Evolutionary conservation across 2,113 vertebrate species (phyloP).

Genomic region (Poeciliopsis occidentalis): DNA sequence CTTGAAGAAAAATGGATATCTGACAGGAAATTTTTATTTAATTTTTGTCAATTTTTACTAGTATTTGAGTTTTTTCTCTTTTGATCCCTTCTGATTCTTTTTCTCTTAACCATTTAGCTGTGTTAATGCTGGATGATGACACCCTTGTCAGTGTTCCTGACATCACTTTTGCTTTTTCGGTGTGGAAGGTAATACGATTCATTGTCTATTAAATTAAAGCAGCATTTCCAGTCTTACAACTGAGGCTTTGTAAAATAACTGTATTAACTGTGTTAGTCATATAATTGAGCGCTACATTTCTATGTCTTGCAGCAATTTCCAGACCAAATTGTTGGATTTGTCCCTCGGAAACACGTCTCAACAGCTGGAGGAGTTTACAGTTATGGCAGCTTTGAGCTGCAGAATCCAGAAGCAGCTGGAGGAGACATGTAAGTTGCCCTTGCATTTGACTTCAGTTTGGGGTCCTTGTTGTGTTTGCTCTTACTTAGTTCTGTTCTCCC

Average conservation of each 20-base stretch:
- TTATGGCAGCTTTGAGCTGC: constrained; percentile 92
- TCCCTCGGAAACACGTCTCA: constrained; percentile 91
- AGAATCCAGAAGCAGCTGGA: constrained; percentile 81
- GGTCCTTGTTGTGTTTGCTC: neutral
- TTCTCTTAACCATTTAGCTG: constrained; percentile 73
- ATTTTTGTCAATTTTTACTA: neutral
- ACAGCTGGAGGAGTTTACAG: constrained; percentile 87
- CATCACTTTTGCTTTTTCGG: constrained; percentile 91
- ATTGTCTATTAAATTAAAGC: neutral
- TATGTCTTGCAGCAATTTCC: constrained; percentile 87
- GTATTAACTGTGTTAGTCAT: neutral
- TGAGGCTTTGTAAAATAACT: neutral
- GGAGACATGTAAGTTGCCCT: constrained; percentile 80
- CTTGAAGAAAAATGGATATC: neutral
- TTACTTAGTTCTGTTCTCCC: neutral
- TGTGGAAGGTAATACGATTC: constrained; percentile 90
- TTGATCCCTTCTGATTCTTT: neutral
- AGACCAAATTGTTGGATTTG: constrained; percentile 95
- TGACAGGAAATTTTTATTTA: neutral
- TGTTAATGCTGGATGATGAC: constrained; percentile 96
- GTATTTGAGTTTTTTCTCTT: neutral
- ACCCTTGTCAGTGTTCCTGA: constrained; percentile 91
- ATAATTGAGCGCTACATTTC: neutral
- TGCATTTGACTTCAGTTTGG: neutral
- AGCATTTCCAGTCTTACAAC: neutral